Base-by-base conservation (phyloP, 2,888 invertebrate genomes). In the Netelia fuscicornis region DNA sequence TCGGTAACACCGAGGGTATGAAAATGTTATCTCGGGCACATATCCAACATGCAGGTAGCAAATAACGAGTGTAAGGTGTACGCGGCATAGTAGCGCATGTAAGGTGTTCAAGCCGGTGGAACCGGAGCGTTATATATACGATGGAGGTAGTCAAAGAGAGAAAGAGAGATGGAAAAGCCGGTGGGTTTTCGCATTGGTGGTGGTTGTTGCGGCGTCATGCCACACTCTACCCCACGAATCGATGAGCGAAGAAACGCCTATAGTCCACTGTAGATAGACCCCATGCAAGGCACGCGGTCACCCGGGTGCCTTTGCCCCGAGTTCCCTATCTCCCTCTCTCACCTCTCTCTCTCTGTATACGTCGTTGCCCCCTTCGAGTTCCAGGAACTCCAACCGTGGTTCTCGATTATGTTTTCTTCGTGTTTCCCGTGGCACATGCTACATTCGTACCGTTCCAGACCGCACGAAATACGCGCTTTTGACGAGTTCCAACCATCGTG, bases 201-300 rank as follows among this genome's bases (percentile, higher is more conserved):
- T 70, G 78, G 72, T 52, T 70, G 72, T 52, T 58, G 72, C 42
- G 79, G 75, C 85, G 82, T 85, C 85, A 79, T 85, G 75, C 79
- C 79, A 82, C 79, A 82, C 76, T 82, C 79, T 76, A 72, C 71
- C 82, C 79, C 82, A 71, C 82, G 85, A 85, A 85, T 85, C 85
- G 85, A 85, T 85, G 85, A 85, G 79, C 58, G 82, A 76, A 82
- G 79, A 72, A 85, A 85, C 82, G 79, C 85, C 79, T 82, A 76
- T 82, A 85, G 79, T 79, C 48, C 54, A 58, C 64, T 52, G 76
- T 58, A 58, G 58, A 20, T 67, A 75, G 68, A 81, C 79, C 85
- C 82, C 82, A 82, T 82, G 82, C 79, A 72, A 82, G 82, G 85
- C 85, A 85, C 85, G 85, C 85, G 85, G 85, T 85, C 85, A 85